Evolutionary conservation across 2,113 vertebrate species (phyloP).

Genomic region (Myrmophylax atrothorax): DNA sequence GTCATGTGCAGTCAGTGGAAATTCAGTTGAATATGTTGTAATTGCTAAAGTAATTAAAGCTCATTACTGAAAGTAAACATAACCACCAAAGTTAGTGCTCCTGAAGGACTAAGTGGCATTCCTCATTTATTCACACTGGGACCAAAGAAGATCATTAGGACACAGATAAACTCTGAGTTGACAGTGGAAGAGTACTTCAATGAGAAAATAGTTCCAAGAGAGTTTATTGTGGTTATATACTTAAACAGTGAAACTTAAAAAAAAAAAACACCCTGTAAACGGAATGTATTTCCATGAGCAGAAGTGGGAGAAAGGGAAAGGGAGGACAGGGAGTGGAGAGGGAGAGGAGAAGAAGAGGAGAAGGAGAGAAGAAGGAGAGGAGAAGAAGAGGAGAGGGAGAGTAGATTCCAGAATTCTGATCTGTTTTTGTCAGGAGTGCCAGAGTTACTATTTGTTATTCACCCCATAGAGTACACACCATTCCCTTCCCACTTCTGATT

Average conservation of each 20-base stretch:
- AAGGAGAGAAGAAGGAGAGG: not conserved
- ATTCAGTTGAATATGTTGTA: slow-evolving; percentile 66
- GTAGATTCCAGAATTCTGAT: not conserved
- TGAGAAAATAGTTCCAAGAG: not conserved
- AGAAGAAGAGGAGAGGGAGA: not conserved
- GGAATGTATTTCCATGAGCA: not conserved
- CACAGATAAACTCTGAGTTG: not conserved
- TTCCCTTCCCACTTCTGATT: not conserved
- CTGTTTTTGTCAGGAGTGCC: not conserved
- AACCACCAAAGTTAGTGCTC: slow-evolving; percentile 16
- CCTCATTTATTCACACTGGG: not conserved
- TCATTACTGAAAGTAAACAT: slow-evolving; percentile 71
- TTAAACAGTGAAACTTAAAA: not conserved
- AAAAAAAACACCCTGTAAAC: not conserved
- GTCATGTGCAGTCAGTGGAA: slow-evolving; percentile 67
- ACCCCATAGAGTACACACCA: not conserved
- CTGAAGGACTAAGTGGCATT: slow-evolving; percentile 37
- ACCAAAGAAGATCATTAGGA: not conserved
- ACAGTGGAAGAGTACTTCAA: not conserved
- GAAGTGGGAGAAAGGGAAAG: too few species aligned
- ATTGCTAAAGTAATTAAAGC: slow-evolving; percentile 74
- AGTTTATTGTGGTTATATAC: not conserved
- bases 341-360: too few species aligned
- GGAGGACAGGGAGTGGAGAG: too few species aligned
- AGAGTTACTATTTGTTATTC: not conserved